Percentiles rank a stretch among this genome's conserved stretches.
phyloP scores from a whole-genome alignment of 2,888 invertebrate genomes.

The Drosophila seclusa region DNA sequence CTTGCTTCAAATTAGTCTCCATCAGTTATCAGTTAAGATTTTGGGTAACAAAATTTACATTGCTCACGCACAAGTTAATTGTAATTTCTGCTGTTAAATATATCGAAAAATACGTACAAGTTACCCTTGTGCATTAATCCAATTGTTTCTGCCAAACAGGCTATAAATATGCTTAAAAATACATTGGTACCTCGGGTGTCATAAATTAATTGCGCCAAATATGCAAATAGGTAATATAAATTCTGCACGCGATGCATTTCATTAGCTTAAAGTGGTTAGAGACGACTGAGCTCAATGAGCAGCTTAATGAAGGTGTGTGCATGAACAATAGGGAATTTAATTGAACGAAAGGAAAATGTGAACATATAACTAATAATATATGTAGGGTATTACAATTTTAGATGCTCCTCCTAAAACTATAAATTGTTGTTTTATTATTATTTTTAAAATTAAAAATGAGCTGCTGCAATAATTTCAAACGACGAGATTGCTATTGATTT shows the following conservation, averaged over 20 bases:
- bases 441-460: neutral
- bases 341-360: constrained; percentile 3
- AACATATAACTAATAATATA: neutral
- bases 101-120: neutral
- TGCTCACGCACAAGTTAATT: neutral
- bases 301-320: neutral
- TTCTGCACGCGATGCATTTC: constrained; percentile 48
- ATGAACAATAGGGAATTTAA: neutral
- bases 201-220: constrained; percentile 56
- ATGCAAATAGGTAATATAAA: constrained; percentile 47
- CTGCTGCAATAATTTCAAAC: neutral
- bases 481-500: neutral
- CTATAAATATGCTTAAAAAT: neutral
- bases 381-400: neutral
- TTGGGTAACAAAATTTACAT: neutral
- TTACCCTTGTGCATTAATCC: neutral
- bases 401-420: neutral
- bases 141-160: neutral
- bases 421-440: neutral
- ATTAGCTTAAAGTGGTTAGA: constrained; percentile 42
- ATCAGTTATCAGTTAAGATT: neutral
- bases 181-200: constrained; percentile 12
- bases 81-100: neutral
- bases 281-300: neutral
- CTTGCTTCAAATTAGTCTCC: neutral